phyloP scores from a whole-genome alignment of 2,888 invertebrate species.

The Dolomedes plantarius region DNA sequence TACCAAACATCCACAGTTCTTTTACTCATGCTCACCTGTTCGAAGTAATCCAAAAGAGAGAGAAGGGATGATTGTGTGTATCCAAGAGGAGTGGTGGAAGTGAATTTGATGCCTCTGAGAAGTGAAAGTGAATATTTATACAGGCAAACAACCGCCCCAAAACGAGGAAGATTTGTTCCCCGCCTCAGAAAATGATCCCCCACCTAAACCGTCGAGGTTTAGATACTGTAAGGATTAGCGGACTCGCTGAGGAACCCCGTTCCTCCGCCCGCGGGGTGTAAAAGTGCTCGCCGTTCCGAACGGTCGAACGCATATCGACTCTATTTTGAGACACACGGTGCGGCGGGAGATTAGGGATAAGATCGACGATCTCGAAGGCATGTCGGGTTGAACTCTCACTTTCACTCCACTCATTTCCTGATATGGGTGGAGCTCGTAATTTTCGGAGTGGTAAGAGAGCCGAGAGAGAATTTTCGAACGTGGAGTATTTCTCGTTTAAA shows the following conservation, averaged over 20 bases:
- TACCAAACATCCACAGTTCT: neutral
- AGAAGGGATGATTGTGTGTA: slow-evolving; percentile 3
- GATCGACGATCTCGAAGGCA: neutral
- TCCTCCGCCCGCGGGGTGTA: slow-evolving; percentile 24
- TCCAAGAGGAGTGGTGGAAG: slow-evolving; percentile 33
- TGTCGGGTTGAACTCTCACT: slow-evolving; percentile 3
- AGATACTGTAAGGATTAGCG: slow-evolving; percentile 12
- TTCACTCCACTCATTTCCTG: slow-evolving; percentile 7
- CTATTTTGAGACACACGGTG: neutral
- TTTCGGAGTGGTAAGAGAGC: too few relatives aligned
- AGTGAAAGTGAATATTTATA: slow-evolving; percentile 56
- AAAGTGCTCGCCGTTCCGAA: slow-evolving; percentile 39
- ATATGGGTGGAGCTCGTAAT: neutral
- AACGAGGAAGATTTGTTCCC: slow-evolving; percentile 28
- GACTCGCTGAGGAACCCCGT: slow-evolving; percentile 7
- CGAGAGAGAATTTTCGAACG: too few relatives aligned
- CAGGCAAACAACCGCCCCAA: neutral
- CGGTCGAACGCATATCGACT: slow-evolving; percentile 15
- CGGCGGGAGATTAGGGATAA: neutral
- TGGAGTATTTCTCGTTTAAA: too few relatives aligned
- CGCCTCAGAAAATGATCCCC: slow-evolving; percentile 13
- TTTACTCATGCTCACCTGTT: slow-evolving; percentile 13
- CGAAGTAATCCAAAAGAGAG: slow-evolving; percentile 33
- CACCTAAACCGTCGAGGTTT: slow-evolving; percentile 12
- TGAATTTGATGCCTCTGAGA: slow-evolving; percentile 2